A percentile compares a stretch with the other conserved stretches of the same genome.
Conservation (phyloP, 2,113 vertebrate genomes). For the Probosciger aterrimus region DNA sequence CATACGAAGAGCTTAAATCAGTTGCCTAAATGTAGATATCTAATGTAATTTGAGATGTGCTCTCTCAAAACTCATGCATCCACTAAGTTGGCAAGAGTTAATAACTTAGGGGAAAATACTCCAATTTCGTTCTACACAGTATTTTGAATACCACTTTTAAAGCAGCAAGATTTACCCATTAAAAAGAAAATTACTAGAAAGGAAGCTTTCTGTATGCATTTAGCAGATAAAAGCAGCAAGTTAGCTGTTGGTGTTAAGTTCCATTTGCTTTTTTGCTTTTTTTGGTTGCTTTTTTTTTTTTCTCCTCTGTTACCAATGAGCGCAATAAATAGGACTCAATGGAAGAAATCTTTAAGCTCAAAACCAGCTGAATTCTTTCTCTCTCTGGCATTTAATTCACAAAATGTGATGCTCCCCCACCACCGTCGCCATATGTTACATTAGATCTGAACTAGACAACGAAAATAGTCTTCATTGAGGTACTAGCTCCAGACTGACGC, state of each 20-base stretch:
- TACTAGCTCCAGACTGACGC: neutral
- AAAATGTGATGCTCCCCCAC: neutral
- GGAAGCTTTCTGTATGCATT: neutral
- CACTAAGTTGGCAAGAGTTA: neutral
- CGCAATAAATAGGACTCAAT: neutral
- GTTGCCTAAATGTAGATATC: neutral
- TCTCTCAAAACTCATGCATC: neutral
- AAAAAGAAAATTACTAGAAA: neutral
- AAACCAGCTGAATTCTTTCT: neutral
- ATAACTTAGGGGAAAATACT: neutral
- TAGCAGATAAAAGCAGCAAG: neutral
- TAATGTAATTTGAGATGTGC: neutral
- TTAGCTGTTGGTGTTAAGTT: neutral
- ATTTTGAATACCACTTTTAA: neutral
- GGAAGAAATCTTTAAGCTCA: neutral
- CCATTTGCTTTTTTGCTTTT: neutral
- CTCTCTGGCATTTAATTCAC: neutral
- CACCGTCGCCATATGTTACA: neutral
- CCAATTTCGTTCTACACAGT: neutral
- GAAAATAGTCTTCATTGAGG: neutral
- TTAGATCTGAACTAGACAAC: neutral
- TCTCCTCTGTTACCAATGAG: neutral
- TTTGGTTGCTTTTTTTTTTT: neutral
- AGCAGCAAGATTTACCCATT: neutral
- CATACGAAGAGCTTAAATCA: slow-evolving; percentile 1